Conservation (phyloP, 2,888 invertebrate genomes). For the Drosophila atroscutellata region DNA sequence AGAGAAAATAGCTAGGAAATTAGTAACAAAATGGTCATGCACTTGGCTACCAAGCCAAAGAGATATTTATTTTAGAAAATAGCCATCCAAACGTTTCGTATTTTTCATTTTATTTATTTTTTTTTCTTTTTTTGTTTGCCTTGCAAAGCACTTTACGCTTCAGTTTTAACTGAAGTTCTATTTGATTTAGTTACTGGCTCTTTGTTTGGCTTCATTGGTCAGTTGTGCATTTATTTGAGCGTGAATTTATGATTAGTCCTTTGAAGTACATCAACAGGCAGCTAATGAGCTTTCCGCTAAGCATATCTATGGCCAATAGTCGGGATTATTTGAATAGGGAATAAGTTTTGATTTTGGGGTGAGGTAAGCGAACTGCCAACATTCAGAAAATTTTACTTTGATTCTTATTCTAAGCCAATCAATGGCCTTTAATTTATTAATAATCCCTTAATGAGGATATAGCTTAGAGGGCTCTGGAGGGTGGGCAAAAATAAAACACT, state of each 20-base stretch:
- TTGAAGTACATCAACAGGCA: slow-evolving; percentile 33
- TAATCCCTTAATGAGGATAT: not conserved
- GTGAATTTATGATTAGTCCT: slow-evolving; percentile 57
- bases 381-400: not conserved
- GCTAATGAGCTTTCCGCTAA: slow-evolving; percentile 26
- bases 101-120: slow-evolving; percentile 22
- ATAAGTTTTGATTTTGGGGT: not conserved
- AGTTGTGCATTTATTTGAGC: slow-evolving; percentile 67
- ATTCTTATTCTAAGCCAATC: not conserved
- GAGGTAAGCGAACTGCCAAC: not conserved
- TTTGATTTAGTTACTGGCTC: slow-evolving; percentile 63
- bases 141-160: slow-evolving; percentile 63
- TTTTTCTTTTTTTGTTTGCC: slow-evolving; percentile 25
- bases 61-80: slow-evolving; percentile 75
- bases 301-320: slow-evolving; percentile 5
- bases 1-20: slow-evolving; percentile 59
- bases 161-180: slow-evolving; percentile 68
- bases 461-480: not conserved
- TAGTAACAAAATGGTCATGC: slow-evolving; percentile 63
- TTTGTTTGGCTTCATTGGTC: slow-evolving; percentile 63
- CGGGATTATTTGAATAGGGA: slow-evolving; percentile 2
- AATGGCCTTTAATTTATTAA: not conserved
- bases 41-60: slow-evolving; percentile 37
- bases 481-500: not conserved
- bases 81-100: slow-evolving; percentile 42